A percentile compares a stretch with the other conserved stretches of the same genome.
phyloP scores from a whole-genome alignment of 2,797 vertebrate genomes.

The Muraenolepis orangiensis region DNA sequence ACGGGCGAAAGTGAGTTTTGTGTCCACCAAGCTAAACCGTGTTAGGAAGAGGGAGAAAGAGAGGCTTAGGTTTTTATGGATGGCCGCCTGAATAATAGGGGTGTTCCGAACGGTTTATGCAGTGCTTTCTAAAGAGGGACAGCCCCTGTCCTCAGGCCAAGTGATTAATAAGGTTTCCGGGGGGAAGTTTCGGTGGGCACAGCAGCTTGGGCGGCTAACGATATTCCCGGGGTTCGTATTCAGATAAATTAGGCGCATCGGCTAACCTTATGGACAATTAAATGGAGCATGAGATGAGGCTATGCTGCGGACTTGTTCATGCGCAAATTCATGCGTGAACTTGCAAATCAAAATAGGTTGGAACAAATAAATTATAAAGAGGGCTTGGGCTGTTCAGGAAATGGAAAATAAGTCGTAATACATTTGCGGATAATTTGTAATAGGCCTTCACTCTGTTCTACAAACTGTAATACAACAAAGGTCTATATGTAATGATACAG shows the following conservation, averaged over 20 bases:
- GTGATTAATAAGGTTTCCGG: constrained; percentile 70
- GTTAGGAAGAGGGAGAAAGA: constrained; percentile 14
- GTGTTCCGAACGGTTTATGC: constrained; percentile 49
- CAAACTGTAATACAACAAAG: too few species aligned
- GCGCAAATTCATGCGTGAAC: neutral
- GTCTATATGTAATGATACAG: neutral
- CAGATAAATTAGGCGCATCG: constrained; percentile 46
- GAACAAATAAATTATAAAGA: constrained; percentile 21
- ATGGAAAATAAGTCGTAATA: neutral
- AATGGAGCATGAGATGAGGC: constrained; percentile 54
- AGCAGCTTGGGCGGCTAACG: constrained; percentile 26
- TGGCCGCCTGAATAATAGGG: constrained; percentile 49
- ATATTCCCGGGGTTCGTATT: constrained; percentile 31
- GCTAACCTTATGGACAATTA: constrained; percentile 41
- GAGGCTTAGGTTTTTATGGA: constrained; percentile 32
- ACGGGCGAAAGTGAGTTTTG: constrained; percentile 35
- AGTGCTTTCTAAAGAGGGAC: constrained; percentile 48
- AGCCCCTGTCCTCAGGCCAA: constrained; percentile 63
- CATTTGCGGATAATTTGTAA: neutral
- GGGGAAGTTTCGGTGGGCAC: neutral
- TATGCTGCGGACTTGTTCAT: neutral
- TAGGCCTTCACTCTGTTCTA: too few species aligned
- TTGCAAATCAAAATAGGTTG: constrained; percentile 17
- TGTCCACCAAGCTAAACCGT: constrained; percentile 54
- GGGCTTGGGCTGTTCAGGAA: neutral